Percentiles rank a stretch among this genome's conserved stretches.
Evolutionary conservation across 2,888 invertebrate species (phyloP).

Genomic region (Caenorhabditis afra): DNA sequence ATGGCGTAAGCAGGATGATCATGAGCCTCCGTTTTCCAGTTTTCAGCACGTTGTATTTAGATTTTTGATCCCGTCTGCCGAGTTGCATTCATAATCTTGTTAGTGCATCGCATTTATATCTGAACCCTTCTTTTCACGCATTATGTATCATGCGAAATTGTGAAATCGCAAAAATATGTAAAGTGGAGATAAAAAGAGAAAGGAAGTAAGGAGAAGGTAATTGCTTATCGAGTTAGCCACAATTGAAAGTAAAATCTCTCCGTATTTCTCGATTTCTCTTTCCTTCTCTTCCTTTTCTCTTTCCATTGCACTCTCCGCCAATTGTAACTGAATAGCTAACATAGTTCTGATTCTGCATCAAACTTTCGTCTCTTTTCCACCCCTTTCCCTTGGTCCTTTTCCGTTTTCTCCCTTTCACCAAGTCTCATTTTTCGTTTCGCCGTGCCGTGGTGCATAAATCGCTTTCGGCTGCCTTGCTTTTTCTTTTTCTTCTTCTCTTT

Average conservation of each 20-base stretch:
- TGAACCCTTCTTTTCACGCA: too few relatives aligned
- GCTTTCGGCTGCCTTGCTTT: too few relatives aligned
- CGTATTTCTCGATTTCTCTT: not conserved
- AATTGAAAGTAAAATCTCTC: not conserved
- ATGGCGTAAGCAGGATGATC: not conserved
- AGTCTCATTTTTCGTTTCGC: conserved; percentile 34
- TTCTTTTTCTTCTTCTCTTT: too few relatives aligned
- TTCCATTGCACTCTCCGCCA: not conserved
- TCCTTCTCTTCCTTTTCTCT: not conserved
- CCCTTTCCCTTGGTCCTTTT: not conserved
- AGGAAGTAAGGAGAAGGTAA: too few relatives aligned
- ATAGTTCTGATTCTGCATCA: conserved; percentile 31
- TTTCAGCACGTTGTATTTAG: not conserved
- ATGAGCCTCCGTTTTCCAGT: not conserved
- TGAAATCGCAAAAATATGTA: too few relatives aligned
- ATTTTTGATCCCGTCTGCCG: too few relatives aligned
- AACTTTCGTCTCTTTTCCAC: conserved; percentile 14
- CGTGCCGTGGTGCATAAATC: conserved; percentile 1
- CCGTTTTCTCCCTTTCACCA: not conserved
- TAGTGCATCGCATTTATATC: too few relatives aligned
- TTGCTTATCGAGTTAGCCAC: too few relatives aligned
- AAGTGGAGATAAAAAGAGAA: too few relatives aligned
- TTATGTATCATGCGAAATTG: too few relatives aligned
- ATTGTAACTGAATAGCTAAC: conserved; percentile 40
- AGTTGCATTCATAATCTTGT: too few relatives aligned